These are phyloP conservation scores for Theristus sp. DNA, from an alignment of 2,888 invertebrate genomes.

Conservation along the genomic window DNA sequence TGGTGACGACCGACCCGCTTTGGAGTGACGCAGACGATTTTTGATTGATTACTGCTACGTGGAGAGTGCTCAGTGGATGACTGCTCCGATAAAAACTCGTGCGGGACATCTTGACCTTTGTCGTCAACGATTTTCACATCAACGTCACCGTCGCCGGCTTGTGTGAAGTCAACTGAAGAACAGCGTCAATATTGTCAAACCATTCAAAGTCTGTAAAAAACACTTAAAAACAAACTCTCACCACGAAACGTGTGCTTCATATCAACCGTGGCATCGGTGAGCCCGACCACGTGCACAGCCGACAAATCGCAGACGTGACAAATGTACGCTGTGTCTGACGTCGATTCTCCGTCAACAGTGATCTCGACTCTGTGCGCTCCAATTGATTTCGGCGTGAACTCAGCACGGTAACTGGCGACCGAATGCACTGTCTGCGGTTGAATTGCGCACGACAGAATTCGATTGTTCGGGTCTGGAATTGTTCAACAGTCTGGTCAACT, in stretches of 20 bases:
- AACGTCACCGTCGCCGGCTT: constrained; percentile 64
- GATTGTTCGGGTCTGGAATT: constrained; percentile 4
- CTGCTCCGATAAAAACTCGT: no score
- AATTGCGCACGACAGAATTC: constrained; percentile 1
- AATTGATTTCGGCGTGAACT: neutral
- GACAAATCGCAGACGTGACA: constrained; percentile 47
- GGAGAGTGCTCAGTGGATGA: no score
- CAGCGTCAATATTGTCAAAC: neutral
- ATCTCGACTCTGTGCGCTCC: neutral
- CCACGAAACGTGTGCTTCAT: constrained; percentile 33
- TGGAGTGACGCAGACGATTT: constrained; percentile 73
- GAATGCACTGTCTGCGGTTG: neutral
- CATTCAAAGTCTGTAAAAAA: no score
- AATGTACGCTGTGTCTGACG: constrained; percentile 43
- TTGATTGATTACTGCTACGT: no score
- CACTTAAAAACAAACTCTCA: constrained; percentile 12
- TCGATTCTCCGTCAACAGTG: neutral
- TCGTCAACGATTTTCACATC: no score
- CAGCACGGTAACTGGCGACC: neutral
- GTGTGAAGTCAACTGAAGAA: constrained; percentile 47
- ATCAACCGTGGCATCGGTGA: constrained; percentile 33
- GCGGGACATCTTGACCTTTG: no score
- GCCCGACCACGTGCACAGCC: constrained; percentile 34
- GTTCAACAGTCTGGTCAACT: no score
- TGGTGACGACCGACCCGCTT: constrained; percentile 66